Evolutionary conservation across 2,113 vertebrate species (phyloP).

Genomic region (Cheirogaleus medius): DNA sequence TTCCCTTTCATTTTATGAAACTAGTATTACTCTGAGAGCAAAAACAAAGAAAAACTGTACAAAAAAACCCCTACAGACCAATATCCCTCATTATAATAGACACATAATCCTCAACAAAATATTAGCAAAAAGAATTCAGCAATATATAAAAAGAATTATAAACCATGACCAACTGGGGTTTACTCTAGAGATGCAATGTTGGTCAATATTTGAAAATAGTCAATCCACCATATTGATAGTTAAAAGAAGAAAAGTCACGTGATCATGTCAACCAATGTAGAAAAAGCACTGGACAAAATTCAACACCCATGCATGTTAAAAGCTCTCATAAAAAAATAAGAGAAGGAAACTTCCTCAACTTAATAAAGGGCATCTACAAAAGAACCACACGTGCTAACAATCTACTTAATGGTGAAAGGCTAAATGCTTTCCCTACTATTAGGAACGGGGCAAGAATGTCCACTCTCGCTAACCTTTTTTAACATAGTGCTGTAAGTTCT

Average conservation of each 20-base stretch:
- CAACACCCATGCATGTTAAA: neutral
- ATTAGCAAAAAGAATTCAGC: neutral
- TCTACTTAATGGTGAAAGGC: neutral
- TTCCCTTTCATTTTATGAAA: neutral
- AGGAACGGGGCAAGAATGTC: neutral
- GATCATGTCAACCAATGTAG: neutral
- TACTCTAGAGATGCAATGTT: neutral
- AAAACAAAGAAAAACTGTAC: neutral
- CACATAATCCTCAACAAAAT: neutral
- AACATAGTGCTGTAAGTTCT: neutral
- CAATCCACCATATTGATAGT: neutral
- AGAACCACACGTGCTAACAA: neutral
- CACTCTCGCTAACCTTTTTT: neutral
- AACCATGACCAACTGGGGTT: neutral
- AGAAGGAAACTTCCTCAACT: neutral
- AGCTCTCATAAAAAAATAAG: neutral
- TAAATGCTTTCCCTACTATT: neutral
- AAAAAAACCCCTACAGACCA: neutral
- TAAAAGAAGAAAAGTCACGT: neutral
- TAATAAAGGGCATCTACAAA: neutral
- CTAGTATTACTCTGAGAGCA: neutral
- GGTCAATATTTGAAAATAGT: constrained; percentile 12
- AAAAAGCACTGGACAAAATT: neutral
- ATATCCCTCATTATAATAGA: neutral
- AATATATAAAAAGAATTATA: neutral